Evolutionary conservation across 1,140 invertebrate genomes (phyloP), one percentile per base, ranked within the genome.

Genomic region (Eumaeus atala): DNA sequence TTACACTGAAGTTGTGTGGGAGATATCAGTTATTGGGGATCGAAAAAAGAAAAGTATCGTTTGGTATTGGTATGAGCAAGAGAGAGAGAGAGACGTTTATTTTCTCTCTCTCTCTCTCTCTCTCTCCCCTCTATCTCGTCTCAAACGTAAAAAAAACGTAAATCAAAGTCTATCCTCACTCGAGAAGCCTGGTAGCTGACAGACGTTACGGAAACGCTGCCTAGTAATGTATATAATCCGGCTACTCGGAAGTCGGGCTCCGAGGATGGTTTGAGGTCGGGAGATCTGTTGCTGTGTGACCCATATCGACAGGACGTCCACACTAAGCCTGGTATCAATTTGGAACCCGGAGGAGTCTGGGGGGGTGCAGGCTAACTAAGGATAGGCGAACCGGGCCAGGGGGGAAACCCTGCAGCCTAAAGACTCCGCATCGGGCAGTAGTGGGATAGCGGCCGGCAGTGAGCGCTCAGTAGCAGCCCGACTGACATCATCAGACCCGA

Each of bases 311-410:
- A 90, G 91, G 93, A 91, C 90, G 93, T 94, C 93, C 93, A 91
- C 92, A 91, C 92, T 94, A 95, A 94, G 95, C 93, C 91, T 88
- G 93, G 93, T 94, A 94, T 95, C 94, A 93, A 96, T 95, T 96
- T 96, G 95, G 95, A 89, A 82, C 89, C 89, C 86, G 90, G 92
- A 92, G 95, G 94, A 96, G 91, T 92, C 90, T 84, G 82, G 89
- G 90, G n/a, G 88, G 79, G 83, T 88, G 93, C 95, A 97, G 95
- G 95, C 96, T 94, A 90, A 91, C 90, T 92, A 94, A 97, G 91
- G 95, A 97, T 95, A 92, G 93, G 94, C 92, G 95, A 89, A 97
- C 91, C 93, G 95, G 95, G 95, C 94, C 95, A 97, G 95, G 93
- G 93, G 93, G 94, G 95, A 93, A 95, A 97, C 74, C 38, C 38